Evolutionary conservation across 2,113 vertebrate species (phyloP).

Genomic region (Noctilio leporinus): DNA sequence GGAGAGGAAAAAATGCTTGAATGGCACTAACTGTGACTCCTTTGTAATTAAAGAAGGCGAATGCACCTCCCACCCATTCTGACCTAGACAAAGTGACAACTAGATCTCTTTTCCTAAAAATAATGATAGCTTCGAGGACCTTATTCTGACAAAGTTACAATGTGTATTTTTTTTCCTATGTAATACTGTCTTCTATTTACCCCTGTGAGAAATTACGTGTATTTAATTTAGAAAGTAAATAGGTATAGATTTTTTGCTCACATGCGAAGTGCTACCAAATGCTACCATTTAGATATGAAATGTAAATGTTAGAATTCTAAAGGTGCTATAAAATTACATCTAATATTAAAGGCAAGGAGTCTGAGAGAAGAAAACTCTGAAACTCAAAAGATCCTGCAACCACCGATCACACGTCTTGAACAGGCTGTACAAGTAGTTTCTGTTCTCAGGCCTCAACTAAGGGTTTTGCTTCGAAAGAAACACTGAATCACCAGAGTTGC

Average conservation of each 20-base stretch:
- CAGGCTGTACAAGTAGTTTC: background rate
- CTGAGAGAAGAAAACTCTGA: background rate
- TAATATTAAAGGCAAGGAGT: background rate
- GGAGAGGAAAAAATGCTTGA: background rate
- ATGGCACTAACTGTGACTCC: background rate
- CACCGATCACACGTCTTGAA: background rate
- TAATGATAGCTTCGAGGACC: background rate
- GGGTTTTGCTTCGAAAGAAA: background rate
- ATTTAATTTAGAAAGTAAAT: conserved; percentile 20
- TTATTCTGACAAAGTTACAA: background rate
- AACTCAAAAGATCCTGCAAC: background rate
- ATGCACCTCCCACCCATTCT: background rate
- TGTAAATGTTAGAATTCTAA: background rate
- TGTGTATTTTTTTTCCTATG: background rate
- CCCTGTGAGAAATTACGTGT: background rate
- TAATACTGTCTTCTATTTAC: background rate
- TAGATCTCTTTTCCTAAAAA: background rate
- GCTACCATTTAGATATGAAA: background rate
- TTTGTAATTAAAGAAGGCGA: background rate
- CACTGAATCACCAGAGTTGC: background rate
- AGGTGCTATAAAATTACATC: background rate
- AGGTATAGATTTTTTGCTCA: background rate
- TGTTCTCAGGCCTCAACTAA: background rate
- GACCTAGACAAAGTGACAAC: background rate
- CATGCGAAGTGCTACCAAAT: background rate